Evolutionary conservation across 92 coral and sea anemone species (phyloP), one percentile per base, ranked within the genome.

Genomic region (Chrysogorgia sp.): DNA sequence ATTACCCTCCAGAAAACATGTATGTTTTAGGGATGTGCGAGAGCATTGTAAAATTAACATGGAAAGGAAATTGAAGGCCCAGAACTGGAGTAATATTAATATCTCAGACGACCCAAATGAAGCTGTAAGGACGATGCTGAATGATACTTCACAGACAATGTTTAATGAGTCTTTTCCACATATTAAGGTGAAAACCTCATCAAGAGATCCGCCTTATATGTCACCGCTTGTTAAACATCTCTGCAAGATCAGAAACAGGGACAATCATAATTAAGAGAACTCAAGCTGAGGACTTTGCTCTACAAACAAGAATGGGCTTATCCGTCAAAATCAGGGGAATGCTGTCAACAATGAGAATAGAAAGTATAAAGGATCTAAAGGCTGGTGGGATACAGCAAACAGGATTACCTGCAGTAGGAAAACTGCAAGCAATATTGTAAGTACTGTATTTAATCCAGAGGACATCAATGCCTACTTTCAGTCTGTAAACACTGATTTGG

Each of bases 361-460:
- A 25, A 84, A 79, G 62, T 33, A 34, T 55, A 40, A n/a, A 56
- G 83, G 83, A 40, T 66, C 75, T 3, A 81, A 81, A 67, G 81
- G 40, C 29, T 84, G 92, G 86, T 88, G 92, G 89, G 75, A 88
- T 59, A 80, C 79, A 17, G 76, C 71, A 21, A 84, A 88, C 67
- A 84, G 59, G 65, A 88, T 84, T 34, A 80, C 84, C 35, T n/a
- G n/a, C n/a, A 82, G 82, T 12, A 88, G 89, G 67, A 82, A 75
- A 49, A 26, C 77, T 63, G 28, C 64, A 57, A 40, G 63, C 28
- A 50, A 30, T 63, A 22, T 14, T 45, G 52, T 84, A 34, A 81
- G 86, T 71, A 34, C 85, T 2, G 68, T 76, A 25, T 29, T 83
- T 10, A 45, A 25, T 32, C 86, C 82, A 40, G 67, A 69, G 15